A percentile compares a stretch with the other conserved stretches of the same genome.
These are phyloP conservation scores for Pogonomyrmex californicus DNA, from an alignment of 1,140 invertebrate genomes.

Conservation along the genomic window DNA sequence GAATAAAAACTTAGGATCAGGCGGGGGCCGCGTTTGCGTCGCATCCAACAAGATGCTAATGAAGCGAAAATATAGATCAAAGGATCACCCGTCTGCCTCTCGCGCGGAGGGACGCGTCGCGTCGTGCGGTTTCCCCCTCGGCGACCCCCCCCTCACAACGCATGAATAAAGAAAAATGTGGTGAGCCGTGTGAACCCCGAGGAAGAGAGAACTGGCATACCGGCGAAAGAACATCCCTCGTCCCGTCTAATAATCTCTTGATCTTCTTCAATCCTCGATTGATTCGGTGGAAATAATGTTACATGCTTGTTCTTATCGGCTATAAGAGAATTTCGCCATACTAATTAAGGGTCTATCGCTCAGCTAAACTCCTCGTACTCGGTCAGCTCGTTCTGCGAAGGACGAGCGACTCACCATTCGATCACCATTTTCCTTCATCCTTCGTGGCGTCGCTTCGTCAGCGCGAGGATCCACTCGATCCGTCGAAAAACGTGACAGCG, in stretches of 20 bases:
- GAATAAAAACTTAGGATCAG: constrained; percentile 30
- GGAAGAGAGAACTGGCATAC: constrained; percentile 6
- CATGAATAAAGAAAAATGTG: constrained; percentile 53
- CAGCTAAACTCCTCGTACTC: background rate
- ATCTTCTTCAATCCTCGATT: background rate
- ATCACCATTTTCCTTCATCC: constrained; percentile 44
- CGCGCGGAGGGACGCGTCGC: background rate
- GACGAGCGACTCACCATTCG: constrained; percentile 18
- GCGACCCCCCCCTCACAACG: constrained; percentile 29
- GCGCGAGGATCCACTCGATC: constrained; percentile 13
- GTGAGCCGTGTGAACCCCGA: constrained; percentile 40
- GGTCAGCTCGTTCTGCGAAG: background rate
- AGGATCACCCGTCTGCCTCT: constrained; percentile 22
- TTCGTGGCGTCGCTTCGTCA: constrained; percentile 4
- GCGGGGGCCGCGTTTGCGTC: background rate
- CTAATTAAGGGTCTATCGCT: constrained; percentile 17
- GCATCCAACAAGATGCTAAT: constrained; percentile 39
- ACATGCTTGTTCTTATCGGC: background rate
- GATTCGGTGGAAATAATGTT: constrained; percentile 12
- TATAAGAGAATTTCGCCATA: background rate
- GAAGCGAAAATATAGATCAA: constrained; percentile 43
- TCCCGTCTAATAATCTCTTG: constrained; percentile 8
- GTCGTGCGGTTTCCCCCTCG: constrained; percentile 39
- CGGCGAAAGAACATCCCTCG: background rate
- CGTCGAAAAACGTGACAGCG: constrained; percentile 18